Evolutionary conservation across 2,113 vertebrate species (phyloP).

Genomic region (Loxodonta africana): DNA sequence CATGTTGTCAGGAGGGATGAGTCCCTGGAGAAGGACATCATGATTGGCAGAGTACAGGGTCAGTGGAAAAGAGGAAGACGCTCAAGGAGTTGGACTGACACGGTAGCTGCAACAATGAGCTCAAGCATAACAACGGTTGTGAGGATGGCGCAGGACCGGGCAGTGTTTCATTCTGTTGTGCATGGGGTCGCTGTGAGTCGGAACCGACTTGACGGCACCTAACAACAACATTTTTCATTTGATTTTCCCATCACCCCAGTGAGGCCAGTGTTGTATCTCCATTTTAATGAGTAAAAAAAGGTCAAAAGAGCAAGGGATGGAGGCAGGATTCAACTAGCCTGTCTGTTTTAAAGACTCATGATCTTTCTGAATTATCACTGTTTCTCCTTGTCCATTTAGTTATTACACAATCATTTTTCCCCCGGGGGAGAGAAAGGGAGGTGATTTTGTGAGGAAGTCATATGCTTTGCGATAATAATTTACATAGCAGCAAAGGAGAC

Average conservation of each 20-base stretch:
- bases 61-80: no score
- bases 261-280: background rate
- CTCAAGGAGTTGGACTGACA: no score
- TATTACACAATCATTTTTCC: constrained; percentile 10
- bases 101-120: no score
- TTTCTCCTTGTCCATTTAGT: constrained; percentile 1
- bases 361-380: background rate
- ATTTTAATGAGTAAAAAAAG: background rate
- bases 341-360: background rate
- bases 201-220: no score
- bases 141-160: no score
- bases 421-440: background rate
- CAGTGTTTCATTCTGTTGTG: no score
- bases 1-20: no score
- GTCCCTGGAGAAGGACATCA: no score
- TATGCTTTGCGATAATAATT: constrained; percentile 15
- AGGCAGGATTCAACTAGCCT: background rate
- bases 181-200: no score
- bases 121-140: no score
- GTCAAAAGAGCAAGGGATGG: background rate
- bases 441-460: background rate
- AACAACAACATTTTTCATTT: background rate
- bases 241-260: background rate
- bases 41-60: no score
- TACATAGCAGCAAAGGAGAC: background rate